These are phyloP conservation scores for Xestia ashworthii DNA, from an alignment of 2,888 invertebrate genomes.

Conservation along the genomic window DNA sequence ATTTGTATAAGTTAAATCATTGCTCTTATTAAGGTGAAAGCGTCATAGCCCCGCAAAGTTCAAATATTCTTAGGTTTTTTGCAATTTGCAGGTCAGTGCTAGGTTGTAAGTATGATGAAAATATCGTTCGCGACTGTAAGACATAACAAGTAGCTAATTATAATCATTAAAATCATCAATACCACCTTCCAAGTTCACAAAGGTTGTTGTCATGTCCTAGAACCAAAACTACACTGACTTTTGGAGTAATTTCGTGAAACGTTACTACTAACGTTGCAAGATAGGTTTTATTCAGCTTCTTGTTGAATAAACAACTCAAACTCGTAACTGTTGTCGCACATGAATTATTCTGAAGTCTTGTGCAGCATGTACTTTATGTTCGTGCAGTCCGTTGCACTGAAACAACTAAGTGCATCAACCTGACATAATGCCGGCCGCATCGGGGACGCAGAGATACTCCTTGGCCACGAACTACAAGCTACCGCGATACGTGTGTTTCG, in stretches of 20 bases:
- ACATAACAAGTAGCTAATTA: too few relatives aligned
- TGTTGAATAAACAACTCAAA: conserved; percentile 37
- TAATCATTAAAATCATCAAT: too few relatives aligned
- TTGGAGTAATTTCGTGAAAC: neutral
- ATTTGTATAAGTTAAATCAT: neutral
- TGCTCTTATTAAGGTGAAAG: neutral
- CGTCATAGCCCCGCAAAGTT: too few relatives aligned
- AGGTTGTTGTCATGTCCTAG: neutral
- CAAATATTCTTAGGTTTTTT: too few relatives aligned
- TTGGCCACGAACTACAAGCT: neutral
- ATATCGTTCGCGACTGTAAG: too few relatives aligned
- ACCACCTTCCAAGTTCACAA: neutral
- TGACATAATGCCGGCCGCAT: conserved; percentile 22
- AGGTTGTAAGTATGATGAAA: too few relatives aligned
- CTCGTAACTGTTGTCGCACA: conserved; percentile 15
- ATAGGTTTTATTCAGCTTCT: conserved; percentile 6
- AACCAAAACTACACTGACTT: neutral
- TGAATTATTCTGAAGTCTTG: conserved; percentile 48
- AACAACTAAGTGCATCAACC: conserved; percentile 51
- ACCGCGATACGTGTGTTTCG: neutral
- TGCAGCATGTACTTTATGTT: conserved; percentile 8
- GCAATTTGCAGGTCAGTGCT: too few relatives aligned
- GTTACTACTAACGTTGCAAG: neutral
- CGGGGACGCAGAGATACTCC: neutral
- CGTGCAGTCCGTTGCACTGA: conserved; percentile 23